Base-by-base conservation (phyloP, 2,888 invertebrate species). In the Orthonevra nobilis region DNA sequence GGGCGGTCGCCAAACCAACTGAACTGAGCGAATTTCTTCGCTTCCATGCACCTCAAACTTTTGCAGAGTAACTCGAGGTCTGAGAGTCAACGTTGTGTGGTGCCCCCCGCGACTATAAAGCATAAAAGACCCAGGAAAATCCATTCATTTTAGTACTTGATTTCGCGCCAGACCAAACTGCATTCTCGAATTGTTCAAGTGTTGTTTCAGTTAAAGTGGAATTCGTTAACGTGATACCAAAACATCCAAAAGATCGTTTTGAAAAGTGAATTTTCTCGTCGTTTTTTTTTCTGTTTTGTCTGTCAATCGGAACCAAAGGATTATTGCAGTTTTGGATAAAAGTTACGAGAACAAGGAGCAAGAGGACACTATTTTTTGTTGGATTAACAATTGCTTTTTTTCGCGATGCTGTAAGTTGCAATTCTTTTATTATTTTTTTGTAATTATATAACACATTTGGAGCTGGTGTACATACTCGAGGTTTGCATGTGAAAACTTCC, bases 131-230 rank as follows among this genome's bases (percentile, higher is more conserved):
- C 79, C 61, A 58, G 46, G 56, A 23, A 58, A 79, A 73, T 73
- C 73, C 73, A 73, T 68, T 73, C 79, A 79, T 79, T 79, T 79
- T 68, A 73, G 79, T 79, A 79, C 61, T 79, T 79, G 79, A 73
- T 73, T 73, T 42, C 79, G 79, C 68, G 73, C 54, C 66, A 79
- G 61, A 66, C 68, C 79, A 58, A 73, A 61, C 79, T 79, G 73
- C 72, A 79, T 68, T 66, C n/a, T n/a, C 56, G 73, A 64, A 34
- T 58, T 72, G 72, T 66, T 61, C n/a, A n/a, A n/a, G n/a, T n/a
- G 30, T 40, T 58, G 15, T 69, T 28, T 28, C 42, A 56, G 66
- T 56, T 79, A 6, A 66, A 73, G 73, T 73, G 66, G 48, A 64
- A 54, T 73, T 56, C 40, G 19, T 66, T 54, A 54, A 64, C 34